phyloP scores from a whole-genome alignment of 2,113 vertebrate genomes.

The Aptenodytes patagonicus region DNA sequence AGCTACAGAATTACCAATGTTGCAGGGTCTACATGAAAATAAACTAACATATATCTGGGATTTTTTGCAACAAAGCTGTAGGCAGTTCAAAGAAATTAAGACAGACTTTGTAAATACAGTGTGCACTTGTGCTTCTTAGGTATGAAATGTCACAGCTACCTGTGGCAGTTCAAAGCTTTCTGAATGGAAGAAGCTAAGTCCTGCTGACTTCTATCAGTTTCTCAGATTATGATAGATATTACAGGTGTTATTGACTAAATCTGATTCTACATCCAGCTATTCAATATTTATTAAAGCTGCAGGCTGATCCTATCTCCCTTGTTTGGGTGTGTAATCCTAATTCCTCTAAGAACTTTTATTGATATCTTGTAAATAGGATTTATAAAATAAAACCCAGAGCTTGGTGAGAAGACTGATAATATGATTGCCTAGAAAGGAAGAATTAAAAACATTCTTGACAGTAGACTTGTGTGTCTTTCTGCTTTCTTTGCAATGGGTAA shows the following conservation, averaged over 20 bases:
- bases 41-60: not conserved
- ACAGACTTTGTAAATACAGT: not conserved
- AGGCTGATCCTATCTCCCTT: not conserved
- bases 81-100: not conserved
- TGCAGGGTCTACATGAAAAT: not conserved
- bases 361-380: not conserved
- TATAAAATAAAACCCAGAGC: not conserved
- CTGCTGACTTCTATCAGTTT: not conserved
- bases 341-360: not conserved
- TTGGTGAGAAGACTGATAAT: not conserved
- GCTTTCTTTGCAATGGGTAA: not conserved
- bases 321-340: not conserved
- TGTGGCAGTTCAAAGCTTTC: not conserved
- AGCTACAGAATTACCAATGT: not conserved
- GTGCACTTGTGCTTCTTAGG: not conserved
- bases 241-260: not conserved
- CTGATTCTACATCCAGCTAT: not conserved
- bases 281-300: not conserved
- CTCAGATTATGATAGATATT: not conserved
- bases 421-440: not conserved
- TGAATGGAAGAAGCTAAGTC: not conserved
- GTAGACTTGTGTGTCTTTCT: not conserved
- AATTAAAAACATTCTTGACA: not conserved
- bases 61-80: conserved; percentile 1
- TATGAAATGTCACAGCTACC: not conserved